These are phyloP conservation scores for Oenanthe melanoleuca DNA, from an alignment of 2,113 vertebrate species.

Conservation along the genomic window DNA sequence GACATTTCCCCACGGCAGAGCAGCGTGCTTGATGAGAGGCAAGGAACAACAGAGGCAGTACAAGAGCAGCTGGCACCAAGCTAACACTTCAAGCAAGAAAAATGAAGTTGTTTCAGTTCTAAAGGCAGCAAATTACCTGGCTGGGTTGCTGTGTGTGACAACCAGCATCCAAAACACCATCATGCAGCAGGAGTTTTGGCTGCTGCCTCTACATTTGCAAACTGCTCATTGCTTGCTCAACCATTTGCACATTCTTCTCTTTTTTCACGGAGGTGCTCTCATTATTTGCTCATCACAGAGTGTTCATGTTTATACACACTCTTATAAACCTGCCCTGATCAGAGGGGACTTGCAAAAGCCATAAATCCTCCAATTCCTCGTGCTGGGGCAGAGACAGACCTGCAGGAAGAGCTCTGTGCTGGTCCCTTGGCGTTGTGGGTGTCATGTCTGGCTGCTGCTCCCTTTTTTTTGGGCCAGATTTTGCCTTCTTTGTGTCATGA, in stretches of 20 bases:
- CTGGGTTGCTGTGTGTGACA: neutral
- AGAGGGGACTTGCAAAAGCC: neutral
- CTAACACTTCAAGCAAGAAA: conserved; percentile 36
- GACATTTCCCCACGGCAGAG: neutral
- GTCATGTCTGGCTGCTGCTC: neutral
- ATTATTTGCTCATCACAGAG: neutral
- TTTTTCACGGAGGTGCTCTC: neutral
- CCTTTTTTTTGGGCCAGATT: neutral
- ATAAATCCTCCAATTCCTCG: fast-evolving
- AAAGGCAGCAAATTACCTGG: conserved; percentile 57
- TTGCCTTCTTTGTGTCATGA: fast-evolving
- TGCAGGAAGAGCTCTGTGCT: neutral
- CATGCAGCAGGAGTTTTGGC: neutral
- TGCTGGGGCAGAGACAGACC: neutral
- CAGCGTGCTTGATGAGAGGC: fast-evolving
- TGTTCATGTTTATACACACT: neutral
- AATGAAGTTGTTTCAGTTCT: conserved; percentile 43
- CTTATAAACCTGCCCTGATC: neutral
- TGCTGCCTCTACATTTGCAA: conserved; percentile 5
- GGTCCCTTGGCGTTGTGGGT: no score
- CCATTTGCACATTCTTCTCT: neutral
- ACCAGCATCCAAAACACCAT: neutral
- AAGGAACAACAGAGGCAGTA: neutral
- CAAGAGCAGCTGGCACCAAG: conserved; percentile 3
- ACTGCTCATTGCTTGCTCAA: conserved; percentile 31